Evolutionary conservation across 2,113 vertebrate genomes (phyloP).

Genomic region (Apaloderma vittatum): DNA sequence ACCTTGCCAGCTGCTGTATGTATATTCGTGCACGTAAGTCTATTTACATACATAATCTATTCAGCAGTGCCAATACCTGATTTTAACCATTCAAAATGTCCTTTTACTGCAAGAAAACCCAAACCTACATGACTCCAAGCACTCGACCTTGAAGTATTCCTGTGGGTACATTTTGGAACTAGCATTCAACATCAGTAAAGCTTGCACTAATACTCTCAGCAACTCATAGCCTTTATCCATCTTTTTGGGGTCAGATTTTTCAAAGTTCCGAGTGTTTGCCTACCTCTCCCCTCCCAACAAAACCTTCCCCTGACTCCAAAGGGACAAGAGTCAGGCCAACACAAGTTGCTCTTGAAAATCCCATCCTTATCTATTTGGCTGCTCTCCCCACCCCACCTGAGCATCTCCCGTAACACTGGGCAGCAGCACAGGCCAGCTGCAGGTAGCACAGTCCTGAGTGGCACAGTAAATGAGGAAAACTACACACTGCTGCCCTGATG

Average conservation of each 20-base stretch:
- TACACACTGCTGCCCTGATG: conserved; percentile 1
- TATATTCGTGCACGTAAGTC: not conserved
- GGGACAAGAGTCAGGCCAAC: fast-evolving
- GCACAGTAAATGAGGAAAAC: conserved; percentile 31
- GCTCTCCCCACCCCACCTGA: not conserved
- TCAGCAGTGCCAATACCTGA: not conserved
- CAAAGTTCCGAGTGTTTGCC: not conserved
- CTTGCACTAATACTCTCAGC: not conserved
- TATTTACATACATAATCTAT: not conserved
- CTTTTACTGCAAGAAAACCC: not conserved
- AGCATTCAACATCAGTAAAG: not conserved
- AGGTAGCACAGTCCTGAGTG: conserved; percentile 26
- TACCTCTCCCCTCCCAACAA: not conserved
- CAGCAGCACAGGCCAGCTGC: not conserved
- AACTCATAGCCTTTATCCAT: not conserved
- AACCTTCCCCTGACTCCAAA: not conserved
- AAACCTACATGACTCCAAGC: not conserved
- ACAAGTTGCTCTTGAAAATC: not conserved
- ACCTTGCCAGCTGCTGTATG: not conserved
- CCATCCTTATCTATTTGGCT: not conserved
- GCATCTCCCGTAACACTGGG: not conserved
- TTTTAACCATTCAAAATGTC: not conserved
- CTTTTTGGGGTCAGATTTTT: not conserved
- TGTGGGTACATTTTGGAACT: not conserved
- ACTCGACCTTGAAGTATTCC: not conserved